These are phyloP conservation scores for Batillaria attramentaria DNA, from an alignment of 1,140 invertebrate species.

Conservation along the genomic window DNA sequence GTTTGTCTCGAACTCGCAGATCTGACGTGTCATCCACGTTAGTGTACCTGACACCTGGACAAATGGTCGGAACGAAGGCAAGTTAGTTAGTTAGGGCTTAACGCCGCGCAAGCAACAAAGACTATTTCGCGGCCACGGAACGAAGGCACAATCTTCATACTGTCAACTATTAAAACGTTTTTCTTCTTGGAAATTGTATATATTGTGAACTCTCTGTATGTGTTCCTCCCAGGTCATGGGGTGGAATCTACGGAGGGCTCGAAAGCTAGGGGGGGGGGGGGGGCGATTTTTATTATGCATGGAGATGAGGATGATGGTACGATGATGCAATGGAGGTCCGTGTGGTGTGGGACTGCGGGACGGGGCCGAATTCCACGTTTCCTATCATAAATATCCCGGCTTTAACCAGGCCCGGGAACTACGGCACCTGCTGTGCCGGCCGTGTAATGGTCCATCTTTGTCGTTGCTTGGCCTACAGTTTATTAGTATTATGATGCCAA, in stretches of 20 bases:
- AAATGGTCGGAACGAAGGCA: too few species aligned
- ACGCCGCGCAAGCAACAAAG: neutral
- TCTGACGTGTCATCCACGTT: conserved; percentile 95
- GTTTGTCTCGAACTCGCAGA: conserved; percentile 96
- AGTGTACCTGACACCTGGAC: conserved; percentile 85
- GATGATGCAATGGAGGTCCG: too few species aligned
- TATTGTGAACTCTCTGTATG: neutral
- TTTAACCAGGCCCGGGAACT: neutral
- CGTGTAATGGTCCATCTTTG: neutral
- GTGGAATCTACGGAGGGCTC: too few species aligned
- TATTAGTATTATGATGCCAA: neutral
- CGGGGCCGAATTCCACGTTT: neutral
- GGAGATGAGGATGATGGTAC: too few species aligned
- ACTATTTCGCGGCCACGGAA: neutral
- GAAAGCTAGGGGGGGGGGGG: too few species aligned
- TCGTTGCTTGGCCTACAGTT: neutral
- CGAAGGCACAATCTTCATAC: neutral
- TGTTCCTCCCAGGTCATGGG: neutral
- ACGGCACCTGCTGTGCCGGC: neutral
- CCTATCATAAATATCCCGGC: neutral
- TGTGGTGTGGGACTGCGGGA: neutral
- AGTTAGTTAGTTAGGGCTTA: too few species aligned
- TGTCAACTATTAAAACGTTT: too few species aligned
- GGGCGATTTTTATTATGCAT: too few species aligned
- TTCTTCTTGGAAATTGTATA: too few species aligned